Conservation (phyloP, 2,888 invertebrate genomes). For the Malthinus seriepunctatus region DNA sequence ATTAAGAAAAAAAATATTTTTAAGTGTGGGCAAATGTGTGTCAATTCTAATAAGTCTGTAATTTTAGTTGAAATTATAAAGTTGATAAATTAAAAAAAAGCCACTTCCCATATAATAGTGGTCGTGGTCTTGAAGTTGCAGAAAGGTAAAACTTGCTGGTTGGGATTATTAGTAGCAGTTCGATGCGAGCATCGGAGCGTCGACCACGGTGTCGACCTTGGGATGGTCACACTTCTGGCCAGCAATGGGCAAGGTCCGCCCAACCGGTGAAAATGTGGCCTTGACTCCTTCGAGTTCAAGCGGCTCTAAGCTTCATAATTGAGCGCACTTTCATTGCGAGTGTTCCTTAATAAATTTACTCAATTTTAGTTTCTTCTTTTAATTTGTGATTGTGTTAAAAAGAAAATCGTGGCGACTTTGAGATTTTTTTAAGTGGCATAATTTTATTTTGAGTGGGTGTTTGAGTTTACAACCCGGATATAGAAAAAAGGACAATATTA, state of each 20-base stretch:
- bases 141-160: slow-evolving; percentile 2
- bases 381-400: no score
- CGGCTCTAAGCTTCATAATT: slow-evolving; percentile 42
- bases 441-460: neutral
- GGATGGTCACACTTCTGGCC: slow-evolving; percentile 53
- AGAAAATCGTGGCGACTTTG: no score
- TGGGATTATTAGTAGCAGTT: slow-evolving; percentile 40
- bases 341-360: slow-evolving; percentile 30
- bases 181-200: slow-evolving; percentile 37
- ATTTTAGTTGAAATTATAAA: no score
- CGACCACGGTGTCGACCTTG: slow-evolving; percentile 48
- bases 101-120: no score
- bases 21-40: no score
- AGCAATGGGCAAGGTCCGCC: slow-evolving; percentile 52
- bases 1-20: no score
- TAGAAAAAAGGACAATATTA: neutral
- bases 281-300: slow-evolving; percentile 49
- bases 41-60: no score
- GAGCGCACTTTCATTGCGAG: slow-evolving; percentile 48
- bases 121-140: no score
- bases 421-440: no score
- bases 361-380: no score
- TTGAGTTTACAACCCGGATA: neutral
- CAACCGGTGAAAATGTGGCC: slow-evolving; percentile 52
- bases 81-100: no score